Evolutionary conservation across 2,797 vertebrate species (phyloP).

Genomic region (Cephalopachus bancanus): DNA sequence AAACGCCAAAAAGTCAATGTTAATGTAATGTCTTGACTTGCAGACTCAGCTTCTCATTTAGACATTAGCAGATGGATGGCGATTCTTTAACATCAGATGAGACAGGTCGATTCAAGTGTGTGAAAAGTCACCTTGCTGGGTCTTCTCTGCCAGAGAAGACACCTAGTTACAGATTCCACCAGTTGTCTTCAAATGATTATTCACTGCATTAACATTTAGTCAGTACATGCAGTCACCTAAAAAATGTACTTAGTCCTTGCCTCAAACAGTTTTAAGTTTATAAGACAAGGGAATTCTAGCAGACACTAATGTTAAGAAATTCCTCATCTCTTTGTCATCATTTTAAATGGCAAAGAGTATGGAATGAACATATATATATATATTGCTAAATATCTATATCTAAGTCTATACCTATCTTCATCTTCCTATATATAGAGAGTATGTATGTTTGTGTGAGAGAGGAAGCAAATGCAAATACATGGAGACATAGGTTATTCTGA

Average conservation of each 20-base stretch:
- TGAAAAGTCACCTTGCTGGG: conserved; percentile 76
- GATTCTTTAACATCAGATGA: conserved; percentile 73
- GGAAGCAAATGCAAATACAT: neutral
- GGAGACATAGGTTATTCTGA: neutral
- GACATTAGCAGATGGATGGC: conserved; percentile 58
- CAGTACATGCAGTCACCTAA: conserved; percentile 14
- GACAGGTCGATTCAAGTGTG: conserved; percentile 63
- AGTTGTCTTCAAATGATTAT: conserved; percentile 30
- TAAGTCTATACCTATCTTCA: neutral
- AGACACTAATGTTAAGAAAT: neutral
- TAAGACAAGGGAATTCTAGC: neutral
- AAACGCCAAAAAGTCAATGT: conserved; percentile 65
- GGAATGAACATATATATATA: neutral
- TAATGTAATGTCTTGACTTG: conserved; percentile 52
- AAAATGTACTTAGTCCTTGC: conserved; percentile 38
- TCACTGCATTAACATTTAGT: conserved; percentile 51
- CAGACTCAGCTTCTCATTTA: conserved; percentile 74
- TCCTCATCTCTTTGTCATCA: neutral
- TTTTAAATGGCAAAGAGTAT: conserved; percentile 15
- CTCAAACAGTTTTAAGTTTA: neutral
- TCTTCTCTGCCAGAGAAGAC: conserved; percentile 51
- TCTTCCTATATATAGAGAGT: neutral
- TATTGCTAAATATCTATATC: neutral
- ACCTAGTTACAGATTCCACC: neutral
- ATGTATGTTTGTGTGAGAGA: neutral